These are phyloP conservation scores for Canis aureus DNA, from an alignment of 2,113 vertebrate species.

Conservation along the genomic window DNA sequence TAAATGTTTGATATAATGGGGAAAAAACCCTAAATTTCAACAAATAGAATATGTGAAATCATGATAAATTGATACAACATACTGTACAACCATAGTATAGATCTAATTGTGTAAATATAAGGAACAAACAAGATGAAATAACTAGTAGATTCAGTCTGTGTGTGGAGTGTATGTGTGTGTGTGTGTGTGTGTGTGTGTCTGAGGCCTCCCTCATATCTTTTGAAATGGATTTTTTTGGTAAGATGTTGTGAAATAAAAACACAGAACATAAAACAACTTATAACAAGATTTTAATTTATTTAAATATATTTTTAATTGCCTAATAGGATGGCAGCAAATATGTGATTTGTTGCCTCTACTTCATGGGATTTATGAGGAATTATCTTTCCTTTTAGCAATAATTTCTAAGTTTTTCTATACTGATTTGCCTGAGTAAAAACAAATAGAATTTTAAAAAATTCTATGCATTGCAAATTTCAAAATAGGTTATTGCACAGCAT, in stretches of 20 bases:
- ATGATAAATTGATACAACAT: background rate
- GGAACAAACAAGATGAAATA: background rate
- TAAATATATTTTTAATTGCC: conserved; percentile 37
- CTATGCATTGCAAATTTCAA: background rate
- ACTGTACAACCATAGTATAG: background rate
- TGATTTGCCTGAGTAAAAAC: background rate
- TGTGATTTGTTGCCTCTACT: background rate
- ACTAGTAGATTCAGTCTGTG: background rate
- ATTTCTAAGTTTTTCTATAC: conserved; percentile 4
- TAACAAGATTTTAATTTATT: background rate
- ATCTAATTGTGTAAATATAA: background rate
- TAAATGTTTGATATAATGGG: background rate
- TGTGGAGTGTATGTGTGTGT: background rate
- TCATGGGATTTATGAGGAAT: background rate
- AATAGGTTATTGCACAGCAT: background rate
- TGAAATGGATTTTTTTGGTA: background rate
- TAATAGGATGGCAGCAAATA: background rate
- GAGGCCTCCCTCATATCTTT: background rate
- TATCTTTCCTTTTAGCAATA: background rate
- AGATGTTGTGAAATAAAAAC: background rate
- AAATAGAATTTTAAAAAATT: background rate
- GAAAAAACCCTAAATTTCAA: background rate
- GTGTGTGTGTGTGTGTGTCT: background rate
- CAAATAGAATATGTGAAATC: background rate
- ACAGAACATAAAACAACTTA: background rate